phyloP scores from a whole-genome alignment of 2,113 vertebrate genomes.

The Lophotis ruficrista region DNA sequence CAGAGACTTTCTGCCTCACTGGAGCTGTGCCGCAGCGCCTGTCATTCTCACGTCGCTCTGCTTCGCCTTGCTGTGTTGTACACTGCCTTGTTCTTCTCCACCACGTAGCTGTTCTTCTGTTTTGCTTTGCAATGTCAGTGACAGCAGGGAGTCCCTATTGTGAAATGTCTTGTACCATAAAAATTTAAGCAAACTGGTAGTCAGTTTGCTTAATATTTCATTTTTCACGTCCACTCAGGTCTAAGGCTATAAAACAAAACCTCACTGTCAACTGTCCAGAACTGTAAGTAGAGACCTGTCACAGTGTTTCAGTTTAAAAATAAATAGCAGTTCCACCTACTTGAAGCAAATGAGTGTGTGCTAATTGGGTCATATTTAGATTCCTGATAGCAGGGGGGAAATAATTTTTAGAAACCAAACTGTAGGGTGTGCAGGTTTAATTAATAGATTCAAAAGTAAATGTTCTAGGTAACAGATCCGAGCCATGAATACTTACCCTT shows the following conservation, averaged over 20 bases:
- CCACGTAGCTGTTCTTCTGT: not conserved
- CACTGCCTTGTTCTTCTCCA: not conserved
- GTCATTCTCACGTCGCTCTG: not conserved
- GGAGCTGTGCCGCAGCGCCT: not conserved
- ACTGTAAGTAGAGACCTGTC: not conserved
- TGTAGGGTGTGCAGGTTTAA: not conserved
- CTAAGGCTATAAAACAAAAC: not conserved
- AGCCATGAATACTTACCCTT: not conserved
- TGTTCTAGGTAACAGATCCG: not conserved
- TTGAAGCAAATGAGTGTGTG: not conserved
- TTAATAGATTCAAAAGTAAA: not conserved
- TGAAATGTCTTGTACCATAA: not conserved
- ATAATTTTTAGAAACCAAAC: not conserved
- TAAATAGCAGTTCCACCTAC: not conserved
- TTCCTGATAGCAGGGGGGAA: not conserved
- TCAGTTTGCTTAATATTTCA: not conserved
- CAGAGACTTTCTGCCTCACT: not conserved
- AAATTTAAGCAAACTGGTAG: not conserved
- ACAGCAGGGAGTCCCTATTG: not conserved
- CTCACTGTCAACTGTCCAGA: not conserved
- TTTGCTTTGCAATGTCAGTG: not conserved
- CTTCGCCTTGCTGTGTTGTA: not conserved
- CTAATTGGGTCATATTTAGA: not conserved
- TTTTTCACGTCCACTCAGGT: not conserved
- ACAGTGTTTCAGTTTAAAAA: constrained; percentile 1